A percentile compares a stretch with the other conserved stretches of the same genome.
These are phyloP conservation scores for Fabriciana adippe DNA, from an alignment of 2,888 invertebrate species.

Conservation along the genomic window DNA sequence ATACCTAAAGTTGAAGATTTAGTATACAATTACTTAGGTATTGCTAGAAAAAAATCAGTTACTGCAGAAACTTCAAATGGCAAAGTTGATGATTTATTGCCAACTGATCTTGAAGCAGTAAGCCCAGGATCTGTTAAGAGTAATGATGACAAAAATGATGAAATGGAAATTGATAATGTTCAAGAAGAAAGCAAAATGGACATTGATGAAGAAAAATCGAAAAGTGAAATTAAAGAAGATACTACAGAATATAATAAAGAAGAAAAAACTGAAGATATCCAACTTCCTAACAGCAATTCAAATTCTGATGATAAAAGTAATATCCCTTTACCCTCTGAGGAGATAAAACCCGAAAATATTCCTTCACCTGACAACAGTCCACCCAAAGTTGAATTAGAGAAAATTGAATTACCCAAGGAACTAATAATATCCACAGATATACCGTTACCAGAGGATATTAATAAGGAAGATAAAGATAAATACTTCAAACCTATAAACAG, in stretches of 20 bases:
- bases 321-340: constrained; percentile 62
- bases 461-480: constrained; percentile 52
- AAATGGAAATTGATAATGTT: constrained; percentile 53
- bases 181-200: constrained; percentile 54
- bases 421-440: constrained; percentile 51
- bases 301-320: constrained; percentile 57
- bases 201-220: constrained; percentile 56
- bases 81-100: constrained; percentile 81
- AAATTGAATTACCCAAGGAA: constrained; percentile 64
- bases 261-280: constrained; percentile 80
- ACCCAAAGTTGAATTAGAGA: constrained; percentile 59
- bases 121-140: constrained; percentile 90
- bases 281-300: constrained; percentile 59
- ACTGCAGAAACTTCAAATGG: constrained; percentile 62
- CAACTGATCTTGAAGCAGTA: constrained; percentile 90
- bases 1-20: constrained; percentile 95
- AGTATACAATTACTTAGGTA: constrained; percentile 92
- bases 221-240: constrained; percentile 51
- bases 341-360: constrained; percentile 65
- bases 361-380: constrained; percentile 69
- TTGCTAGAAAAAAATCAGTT: constrained; percentile 85
- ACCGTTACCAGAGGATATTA: constrained; percentile 61
- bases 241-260: constrained; percentile 53
- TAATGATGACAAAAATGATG: constrained; percentile 68
- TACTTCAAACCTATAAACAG: constrained; percentile 66